A percentile compares a stretch with the other conserved stretches of the same genome.
Conservation (phyloP, 2,113 vertebrate genomes). For the Rhea americana region DNA sequence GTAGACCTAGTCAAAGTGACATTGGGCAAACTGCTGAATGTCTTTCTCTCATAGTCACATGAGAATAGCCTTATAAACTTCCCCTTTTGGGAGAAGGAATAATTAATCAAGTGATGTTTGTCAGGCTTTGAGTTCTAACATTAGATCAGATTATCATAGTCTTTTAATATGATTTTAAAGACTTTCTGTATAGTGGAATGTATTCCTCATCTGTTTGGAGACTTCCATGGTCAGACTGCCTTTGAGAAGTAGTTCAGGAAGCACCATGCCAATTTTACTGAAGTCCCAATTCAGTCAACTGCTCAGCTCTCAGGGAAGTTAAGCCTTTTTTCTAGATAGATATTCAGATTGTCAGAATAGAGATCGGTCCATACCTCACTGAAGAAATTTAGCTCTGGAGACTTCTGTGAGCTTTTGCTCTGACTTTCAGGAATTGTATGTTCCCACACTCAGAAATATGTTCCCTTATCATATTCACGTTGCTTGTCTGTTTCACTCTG, state of each 20-base stretch:
- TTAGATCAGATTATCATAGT: neutral
- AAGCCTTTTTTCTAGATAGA: neutral
- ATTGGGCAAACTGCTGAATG: neutral
- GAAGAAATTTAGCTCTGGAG: conserved; percentile 32
- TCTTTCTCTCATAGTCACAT: neutral
- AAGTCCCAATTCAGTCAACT: neutral
- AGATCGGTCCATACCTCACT: neutral
- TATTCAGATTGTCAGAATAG: neutral
- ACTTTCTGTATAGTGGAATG: neutral
- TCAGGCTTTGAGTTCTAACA: neutral
- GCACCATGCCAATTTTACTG: conserved; percentile 14
- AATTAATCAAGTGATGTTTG: neutral
- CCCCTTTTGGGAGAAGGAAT: neutral
- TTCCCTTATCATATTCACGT: conserved; percentile 3
- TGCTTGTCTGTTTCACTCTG: conserved; percentile 4
- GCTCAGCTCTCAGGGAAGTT: neutral
- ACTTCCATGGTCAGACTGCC: neutral
- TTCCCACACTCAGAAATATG: neutral
- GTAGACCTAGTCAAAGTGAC: neutral
- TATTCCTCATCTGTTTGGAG: neutral
- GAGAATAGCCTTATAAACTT: neutral
- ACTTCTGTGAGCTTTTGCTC: conserved; percentile 46
- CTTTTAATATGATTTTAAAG: neutral
- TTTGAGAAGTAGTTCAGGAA: conserved; percentile 23
- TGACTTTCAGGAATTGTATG: neutral